Evolutionary conservation across 2,888 invertebrate genomes (phyloP).

Genomic region (Endomychus coccineus): DNA sequence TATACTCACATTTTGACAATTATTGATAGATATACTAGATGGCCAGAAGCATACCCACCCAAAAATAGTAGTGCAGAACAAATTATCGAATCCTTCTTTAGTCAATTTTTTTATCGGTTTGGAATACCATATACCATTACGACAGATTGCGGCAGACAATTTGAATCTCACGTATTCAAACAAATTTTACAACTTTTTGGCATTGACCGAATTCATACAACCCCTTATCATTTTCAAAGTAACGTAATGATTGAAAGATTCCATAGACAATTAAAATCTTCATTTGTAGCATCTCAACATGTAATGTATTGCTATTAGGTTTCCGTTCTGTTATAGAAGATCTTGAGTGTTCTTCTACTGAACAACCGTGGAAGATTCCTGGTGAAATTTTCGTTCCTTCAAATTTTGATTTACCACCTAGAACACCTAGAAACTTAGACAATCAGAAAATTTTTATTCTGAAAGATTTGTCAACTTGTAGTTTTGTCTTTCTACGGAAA

Average conservation of each 20-base stretch:
- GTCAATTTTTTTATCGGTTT: constrained; percentile 12
- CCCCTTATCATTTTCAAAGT: constrained; percentile 33
- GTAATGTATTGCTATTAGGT: no score
- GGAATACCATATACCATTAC: constrained; percentile 36
- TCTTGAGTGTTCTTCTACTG: no score
- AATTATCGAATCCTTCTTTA: constrained; percentile 31
- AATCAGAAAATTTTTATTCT: no score
- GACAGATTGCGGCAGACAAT: constrained; percentile 34
- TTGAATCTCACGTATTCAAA: constrained; percentile 28
- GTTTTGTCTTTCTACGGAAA: no score
- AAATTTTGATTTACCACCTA: no score
- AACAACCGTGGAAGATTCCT: no score
- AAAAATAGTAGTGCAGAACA: constrained; percentile 36
- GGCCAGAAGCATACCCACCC: constrained; percentile 36
- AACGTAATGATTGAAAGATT: constrained; percentile 34
- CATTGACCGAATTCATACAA: not conserved
- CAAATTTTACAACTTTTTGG: constrained; percentile 14
- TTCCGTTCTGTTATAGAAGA: no score
- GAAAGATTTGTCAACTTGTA: no score
- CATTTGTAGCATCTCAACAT: no score
- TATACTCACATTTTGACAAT: constrained; percentile 22
- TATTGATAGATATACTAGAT: constrained; percentile 33
- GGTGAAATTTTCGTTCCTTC: no score
- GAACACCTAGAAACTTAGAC: no score
- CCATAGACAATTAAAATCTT: constrained; percentile 27